Percentiles rank a stretch among this genome's conserved stretches.
Evolutionary conservation across 2,888 invertebrate genomes (phyloP).

Genomic region (Rhagium mordax): DNA sequence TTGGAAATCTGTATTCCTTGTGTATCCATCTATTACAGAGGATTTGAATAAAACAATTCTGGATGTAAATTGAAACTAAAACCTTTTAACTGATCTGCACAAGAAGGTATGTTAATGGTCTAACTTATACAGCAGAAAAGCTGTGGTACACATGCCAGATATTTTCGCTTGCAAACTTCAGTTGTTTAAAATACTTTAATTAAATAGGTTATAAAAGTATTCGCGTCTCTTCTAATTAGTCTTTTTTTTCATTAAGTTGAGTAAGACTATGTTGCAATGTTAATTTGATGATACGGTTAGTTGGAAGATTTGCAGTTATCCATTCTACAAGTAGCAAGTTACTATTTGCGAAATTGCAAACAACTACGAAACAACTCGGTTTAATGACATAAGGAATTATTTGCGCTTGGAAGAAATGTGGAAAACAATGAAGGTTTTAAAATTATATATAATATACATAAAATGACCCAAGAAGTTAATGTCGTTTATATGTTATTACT

Average conservation of each 20-base stretch:
- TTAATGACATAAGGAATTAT: too few species aligned
- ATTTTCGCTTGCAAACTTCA: neutral
- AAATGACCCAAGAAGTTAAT: too few species aligned
- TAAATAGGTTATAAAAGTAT: neutral
- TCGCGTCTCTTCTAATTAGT: neutral
- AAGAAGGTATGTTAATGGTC: neutral
- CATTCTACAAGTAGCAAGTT: neutral
- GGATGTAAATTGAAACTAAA: slow-evolving; percentile 15
- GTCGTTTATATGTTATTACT: too few species aligned
- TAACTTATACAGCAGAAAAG: neutral
- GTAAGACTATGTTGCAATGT: neutral
- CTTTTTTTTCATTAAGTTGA: neutral
- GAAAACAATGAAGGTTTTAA: too few species aligned
- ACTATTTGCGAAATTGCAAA: neutral
- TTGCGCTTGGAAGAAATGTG: too few species aligned
- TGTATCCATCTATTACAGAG: neutral
- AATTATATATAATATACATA: too few species aligned
- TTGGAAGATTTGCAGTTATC: neutral
- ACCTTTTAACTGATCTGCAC: neutral
- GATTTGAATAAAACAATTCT: slow-evolving; percentile 4
- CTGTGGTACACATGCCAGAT: neutral
- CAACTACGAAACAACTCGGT: neutral
- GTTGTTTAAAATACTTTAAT: neutral
- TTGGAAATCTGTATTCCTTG: neutral
- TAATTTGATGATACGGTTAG: neutral